Conservation (phyloP, 92 coral and sea anemone species). For the Heliopora coerulea region DNA sequence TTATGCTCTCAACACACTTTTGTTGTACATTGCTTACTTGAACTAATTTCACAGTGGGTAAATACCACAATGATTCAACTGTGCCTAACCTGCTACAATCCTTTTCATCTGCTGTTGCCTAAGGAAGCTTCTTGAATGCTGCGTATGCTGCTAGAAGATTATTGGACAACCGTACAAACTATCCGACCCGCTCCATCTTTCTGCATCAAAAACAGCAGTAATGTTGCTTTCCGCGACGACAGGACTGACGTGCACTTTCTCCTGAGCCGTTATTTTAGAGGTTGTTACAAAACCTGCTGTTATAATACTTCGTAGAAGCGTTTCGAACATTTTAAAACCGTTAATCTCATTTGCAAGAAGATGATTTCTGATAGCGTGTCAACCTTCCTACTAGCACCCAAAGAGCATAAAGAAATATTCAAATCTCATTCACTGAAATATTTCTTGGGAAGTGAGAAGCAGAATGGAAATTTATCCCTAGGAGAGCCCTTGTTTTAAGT, state of each 20-base stretch:
- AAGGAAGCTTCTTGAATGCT: slow-evolving; percentile 26
- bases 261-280: slow-evolving; percentile 58
- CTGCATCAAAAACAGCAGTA: slow-evolving; percentile 49
- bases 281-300: slow-evolving; percentile 44
- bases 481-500: slow-evolving; percentile 59
- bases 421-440: slow-evolving; percentile 51
- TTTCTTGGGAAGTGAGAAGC: slow-evolving; percentile 39
- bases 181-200: neutral
- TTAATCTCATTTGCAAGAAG: slow-evolving; percentile 49
- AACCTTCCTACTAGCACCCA: slow-evolving; percentile 46
- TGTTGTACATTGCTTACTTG: slow-evolving; percentile 32
- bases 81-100: slow-evolving; percentile 51
- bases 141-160: slow-evolving; percentile 48
- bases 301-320: slow-evolving; percentile 44
- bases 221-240: slow-evolving; percentile 48
- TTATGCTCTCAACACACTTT: slow-evolving; percentile 39
- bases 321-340: slow-evolving; percentile 55
- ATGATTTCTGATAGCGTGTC: slow-evolving; percentile 65
- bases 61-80: slow-evolving; percentile 40
- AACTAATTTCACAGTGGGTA: slow-evolving; percentile 56
- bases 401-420: slow-evolving; percentile 47
- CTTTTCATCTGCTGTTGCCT: slow-evolving; percentile 31
- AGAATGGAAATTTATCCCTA: slow-evolving; percentile 64
- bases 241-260: slow-evolving; percentile 57
- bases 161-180: slow-evolving; percentile 30